These are phyloP conservation scores for Malthinus seriepunctatus DNA, from an alignment of 2,888 invertebrate species.

Conservation along the genomic window DNA sequence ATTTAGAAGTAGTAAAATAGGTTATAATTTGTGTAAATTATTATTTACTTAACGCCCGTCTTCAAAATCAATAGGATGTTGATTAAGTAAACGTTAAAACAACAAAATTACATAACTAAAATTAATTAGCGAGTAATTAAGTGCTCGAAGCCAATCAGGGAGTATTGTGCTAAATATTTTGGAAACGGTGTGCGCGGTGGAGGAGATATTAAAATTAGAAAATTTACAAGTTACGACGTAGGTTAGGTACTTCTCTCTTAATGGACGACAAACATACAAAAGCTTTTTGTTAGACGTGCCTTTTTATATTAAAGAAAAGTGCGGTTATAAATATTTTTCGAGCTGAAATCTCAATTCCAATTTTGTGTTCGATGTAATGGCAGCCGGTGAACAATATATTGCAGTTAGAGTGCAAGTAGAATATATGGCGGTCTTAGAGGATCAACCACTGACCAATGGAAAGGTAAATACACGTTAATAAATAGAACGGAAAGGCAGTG, in stretches of 20 bases:
- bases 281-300: constrained; percentile 9
- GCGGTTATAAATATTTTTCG: constrained; percentile 17
- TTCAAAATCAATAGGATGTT: constrained; percentile 3
- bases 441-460: constrained; percentile 24
- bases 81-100: constrained; percentile 1
- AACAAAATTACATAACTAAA: constrained; percentile 4
- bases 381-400: constrained; percentile 25
- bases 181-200: background rate
- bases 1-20: no score
- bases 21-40: no score
- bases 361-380: constrained; percentile 22
- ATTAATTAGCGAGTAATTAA: constrained; percentile 2
- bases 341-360: constrained; percentile 20
- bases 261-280: constrained; percentile 14
- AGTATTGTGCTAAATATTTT: constrained; percentile 4
- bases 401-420: constrained; percentile 28
- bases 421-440: constrained; percentile 27
- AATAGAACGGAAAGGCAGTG: constrained; percentile 22
- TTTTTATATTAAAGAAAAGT: constrained; percentile 6
- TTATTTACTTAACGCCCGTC: background rate
- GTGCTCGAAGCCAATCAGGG: background rate
- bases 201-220: background rate
- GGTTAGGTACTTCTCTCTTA: background rate
- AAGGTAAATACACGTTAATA: constrained; percentile 29
- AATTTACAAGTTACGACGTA: no score